Evolutionary conservation across 2,797 vertebrate genomes (phyloP).

Genomic region (Thamnophis elegans): DNA sequence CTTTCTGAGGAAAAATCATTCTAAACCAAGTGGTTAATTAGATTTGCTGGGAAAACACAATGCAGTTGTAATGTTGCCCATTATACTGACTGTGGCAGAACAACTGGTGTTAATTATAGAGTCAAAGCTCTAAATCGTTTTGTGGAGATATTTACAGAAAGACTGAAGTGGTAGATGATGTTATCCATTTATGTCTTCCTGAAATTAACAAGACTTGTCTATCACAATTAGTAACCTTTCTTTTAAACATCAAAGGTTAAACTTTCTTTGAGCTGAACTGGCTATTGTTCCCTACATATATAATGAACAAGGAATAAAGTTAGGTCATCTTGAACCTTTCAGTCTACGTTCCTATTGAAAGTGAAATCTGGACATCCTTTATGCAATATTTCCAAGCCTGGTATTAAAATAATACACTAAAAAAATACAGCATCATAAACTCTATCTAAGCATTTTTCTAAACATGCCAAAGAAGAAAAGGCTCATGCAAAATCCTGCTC

Average conservation of each 20-base stretch:
- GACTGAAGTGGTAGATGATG: background rate
- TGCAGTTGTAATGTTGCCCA: background rate
- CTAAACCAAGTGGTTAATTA: background rate
- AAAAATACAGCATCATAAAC: background rate
- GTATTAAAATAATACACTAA: background rate
- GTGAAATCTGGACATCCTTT: background rate
- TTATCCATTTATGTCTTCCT: background rate
- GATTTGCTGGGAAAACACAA: background rate
- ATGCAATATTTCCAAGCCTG: background rate
- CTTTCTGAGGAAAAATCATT: background rate
- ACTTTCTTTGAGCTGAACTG: background rate
- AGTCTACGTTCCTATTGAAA: background rate
- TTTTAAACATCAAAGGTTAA: background rate
- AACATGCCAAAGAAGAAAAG: background rate
- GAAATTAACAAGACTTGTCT: background rate
- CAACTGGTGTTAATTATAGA: background rate
- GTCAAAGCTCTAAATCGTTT: background rate
- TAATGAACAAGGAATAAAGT: background rate
- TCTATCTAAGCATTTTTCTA: background rate
- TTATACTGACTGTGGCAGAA: background rate
- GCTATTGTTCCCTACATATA: background rate
- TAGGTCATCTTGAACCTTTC: background rate
- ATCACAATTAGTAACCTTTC: background rate
- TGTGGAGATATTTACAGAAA: background rate
- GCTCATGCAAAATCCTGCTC: background rate